A percentile compares a stretch with the other conserved stretches of the same genome.
Conservation (phyloP, 2,113 vertebrate species). For the Porphyrio hochstetteri region DNA sequence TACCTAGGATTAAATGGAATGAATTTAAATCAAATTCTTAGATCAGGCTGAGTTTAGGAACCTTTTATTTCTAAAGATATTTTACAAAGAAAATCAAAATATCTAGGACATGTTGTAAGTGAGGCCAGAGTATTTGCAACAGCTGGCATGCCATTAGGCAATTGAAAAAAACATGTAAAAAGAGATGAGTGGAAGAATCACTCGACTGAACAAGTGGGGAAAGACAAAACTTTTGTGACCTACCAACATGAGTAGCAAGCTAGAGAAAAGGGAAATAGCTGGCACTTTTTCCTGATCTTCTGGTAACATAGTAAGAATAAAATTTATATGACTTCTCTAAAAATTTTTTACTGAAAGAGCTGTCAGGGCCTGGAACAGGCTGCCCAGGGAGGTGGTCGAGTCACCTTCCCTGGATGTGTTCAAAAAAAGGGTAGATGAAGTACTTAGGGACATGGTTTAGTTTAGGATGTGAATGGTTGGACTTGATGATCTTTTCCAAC, state of each 20-base stretch:
- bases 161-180: not conserved
- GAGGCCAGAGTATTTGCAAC: slow-evolving; percentile 28
- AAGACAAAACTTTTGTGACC: not conserved
- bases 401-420: too few species aligned
- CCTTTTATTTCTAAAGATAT: slow-evolving; percentile 16
- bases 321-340: not conserved
- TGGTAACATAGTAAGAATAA: not conserved
- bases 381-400: too few species aligned
- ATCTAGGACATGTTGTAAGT: not conserved
- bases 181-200: slow-evolving; percentile 9
- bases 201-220: not conserved
- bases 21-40: slow-evolving; percentile 42
- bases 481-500: too few species aligned
- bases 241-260: not conserved
- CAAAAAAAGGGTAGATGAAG: too few species aligned
- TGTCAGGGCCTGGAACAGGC: too few species aligned
- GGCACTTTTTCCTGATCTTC: not conserved
- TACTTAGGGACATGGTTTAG: too few species aligned
- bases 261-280: not conserved
- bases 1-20: slow-evolving; percentile 32
- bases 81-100: slow-evolving; percentile 6
- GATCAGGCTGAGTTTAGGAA: slow-evolving; percentile 21
- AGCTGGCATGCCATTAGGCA: slow-evolving; percentile 20
- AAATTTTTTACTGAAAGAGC: too few species aligned
- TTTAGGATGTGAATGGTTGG: too few species aligned